A percentile compares a stretch with the other conserved stretches of the same genome.
Conservation (phyloP, 2,113 vertebrate species). For the Amia ocellicauda region DNA sequence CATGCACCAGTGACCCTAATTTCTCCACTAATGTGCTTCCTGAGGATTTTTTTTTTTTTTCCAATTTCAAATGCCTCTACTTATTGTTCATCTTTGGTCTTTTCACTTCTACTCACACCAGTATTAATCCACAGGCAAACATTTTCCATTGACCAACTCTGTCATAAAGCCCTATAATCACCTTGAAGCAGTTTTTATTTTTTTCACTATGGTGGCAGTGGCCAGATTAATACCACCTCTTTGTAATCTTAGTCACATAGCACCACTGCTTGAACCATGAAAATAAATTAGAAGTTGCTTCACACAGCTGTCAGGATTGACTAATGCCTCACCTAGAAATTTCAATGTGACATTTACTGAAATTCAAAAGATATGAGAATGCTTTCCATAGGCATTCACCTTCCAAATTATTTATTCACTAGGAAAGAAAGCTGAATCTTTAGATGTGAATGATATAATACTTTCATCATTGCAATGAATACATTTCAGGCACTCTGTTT, state of each 20-base stretch:
- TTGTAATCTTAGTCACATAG: slow-evolving; percentile 53
- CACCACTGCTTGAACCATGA: slow-evolving; percentile 30
- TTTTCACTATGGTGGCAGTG: slow-evolving; percentile 36
- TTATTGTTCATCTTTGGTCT: no score
- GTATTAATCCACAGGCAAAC: no score
- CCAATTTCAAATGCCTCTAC: no score
- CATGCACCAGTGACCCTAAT: no score
- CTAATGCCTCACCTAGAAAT: slow-evolving; percentile 45
- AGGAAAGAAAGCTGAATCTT: slow-evolving; percentile 12
- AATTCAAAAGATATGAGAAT: slow-evolving; percentile 45
- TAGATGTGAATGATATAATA: neutral
- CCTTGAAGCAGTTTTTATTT: slow-evolving; percentile 61
- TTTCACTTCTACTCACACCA: no score
- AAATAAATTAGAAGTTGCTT: slow-evolving; percentile 55
- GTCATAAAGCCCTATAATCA: slow-evolving; percentile 15
- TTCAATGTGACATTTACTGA: slow-evolving; percentile 49
- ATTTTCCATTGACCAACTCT: no score
- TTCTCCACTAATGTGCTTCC: no score
- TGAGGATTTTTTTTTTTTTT: no score
- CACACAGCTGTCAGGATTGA: slow-evolving; percentile 47
- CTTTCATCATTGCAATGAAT: slow-evolving; percentile 1
- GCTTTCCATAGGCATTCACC: slow-evolving; percentile 14
- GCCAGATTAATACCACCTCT: slow-evolving; percentile 56
- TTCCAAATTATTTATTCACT: slow-evolving; percentile 19
- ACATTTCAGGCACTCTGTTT: neutral